Evolutionary conservation across 2,797 vertebrate species (phyloP).

Genomic region (Brotogeris chrysoptera): DNA sequence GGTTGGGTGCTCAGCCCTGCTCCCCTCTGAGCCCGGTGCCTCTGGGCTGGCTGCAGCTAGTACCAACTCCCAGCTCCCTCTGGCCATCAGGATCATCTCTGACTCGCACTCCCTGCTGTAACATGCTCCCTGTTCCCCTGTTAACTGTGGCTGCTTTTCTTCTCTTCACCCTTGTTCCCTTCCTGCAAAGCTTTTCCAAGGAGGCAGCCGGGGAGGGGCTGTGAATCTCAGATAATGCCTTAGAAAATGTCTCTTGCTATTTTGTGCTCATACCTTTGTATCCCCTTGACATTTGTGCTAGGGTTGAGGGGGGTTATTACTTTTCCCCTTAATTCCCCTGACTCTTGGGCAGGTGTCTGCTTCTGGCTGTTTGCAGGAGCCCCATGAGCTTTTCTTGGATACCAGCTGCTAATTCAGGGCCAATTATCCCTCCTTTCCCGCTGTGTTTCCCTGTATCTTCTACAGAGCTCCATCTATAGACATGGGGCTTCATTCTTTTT

Average conservation of each 20-base stretch:
- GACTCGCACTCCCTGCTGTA: background rate
- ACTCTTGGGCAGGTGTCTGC: background rate
- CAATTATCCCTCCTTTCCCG: background rate
- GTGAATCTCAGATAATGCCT: background rate
- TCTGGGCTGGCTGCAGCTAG: background rate
- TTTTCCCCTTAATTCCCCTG: background rate
- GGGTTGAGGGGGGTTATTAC: fast-evolving
- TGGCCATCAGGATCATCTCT: background rate
- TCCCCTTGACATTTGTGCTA: background rate
- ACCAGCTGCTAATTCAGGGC: background rate
- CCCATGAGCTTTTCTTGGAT: background rate
- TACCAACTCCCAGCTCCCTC: fast-evolving
- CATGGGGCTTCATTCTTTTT: background rate
- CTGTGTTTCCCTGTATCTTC: fast-evolving
- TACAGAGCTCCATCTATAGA: background rate
- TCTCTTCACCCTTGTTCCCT: background rate
- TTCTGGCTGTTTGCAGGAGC: background rate
- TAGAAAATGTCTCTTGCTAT: background rate
- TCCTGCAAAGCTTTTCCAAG: background rate
- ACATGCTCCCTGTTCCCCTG: fast-evolving
- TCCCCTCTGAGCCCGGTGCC: background rate
- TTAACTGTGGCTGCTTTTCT: fast-evolving
- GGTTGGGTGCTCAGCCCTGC: fast-evolving
- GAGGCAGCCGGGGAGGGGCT: background rate
- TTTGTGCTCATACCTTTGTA: background rate